Conservation (phyloP, 2,888 invertebrate genomes). For the Girardia tigrina region DNA sequence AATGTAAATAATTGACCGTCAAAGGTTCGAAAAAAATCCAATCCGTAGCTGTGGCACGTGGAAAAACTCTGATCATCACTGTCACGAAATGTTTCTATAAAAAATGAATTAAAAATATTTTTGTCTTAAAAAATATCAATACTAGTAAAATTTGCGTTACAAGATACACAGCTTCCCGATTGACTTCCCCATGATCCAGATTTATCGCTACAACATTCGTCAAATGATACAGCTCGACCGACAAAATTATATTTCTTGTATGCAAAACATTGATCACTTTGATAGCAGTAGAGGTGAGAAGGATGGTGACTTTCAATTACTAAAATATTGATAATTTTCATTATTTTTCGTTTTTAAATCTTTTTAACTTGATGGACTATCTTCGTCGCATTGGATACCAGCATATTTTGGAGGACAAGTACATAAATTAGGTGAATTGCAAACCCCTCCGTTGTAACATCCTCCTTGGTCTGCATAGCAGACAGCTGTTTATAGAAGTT, state of each 20-base stretch:
- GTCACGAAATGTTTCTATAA: too few species aligned
- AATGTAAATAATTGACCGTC: conserved; percentile 66
- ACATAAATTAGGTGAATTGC: conserved; percentile 17
- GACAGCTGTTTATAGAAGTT: too few species aligned
- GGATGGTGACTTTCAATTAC: not conserved
- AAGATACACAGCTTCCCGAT: conserved; percentile 24
- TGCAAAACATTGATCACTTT: conserved; percentile 24
- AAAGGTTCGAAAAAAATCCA: conserved; percentile 61
- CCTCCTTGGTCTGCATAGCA: conserved; percentile 19
- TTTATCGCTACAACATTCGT: conserved; percentile 26
- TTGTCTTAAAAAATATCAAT: too few species aligned
- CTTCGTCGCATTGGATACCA: conserved; percentile 29
- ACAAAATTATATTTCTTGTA: not conserved
- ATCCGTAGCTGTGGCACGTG: conserved; percentile 35
- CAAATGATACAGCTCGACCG: not conserved
- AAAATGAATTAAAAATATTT: too few species aligned
- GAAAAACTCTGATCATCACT: conserved; percentile 31
- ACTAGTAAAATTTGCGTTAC: conserved; percentile 24
- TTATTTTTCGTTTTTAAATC: not conserved
- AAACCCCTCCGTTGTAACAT: conserved; percentile 19
- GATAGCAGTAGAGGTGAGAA: conserved; percentile 26
- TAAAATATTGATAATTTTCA: too few species aligned
- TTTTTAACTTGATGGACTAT: not conserved
- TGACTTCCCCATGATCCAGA: conserved; percentile 33
- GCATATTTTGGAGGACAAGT: not conserved